Evolutionary conservation across 1,140 invertebrate genomes (phyloP), one percentile per base, ranked within the genome.

Genomic region (Callitettix versicolor): DNA sequence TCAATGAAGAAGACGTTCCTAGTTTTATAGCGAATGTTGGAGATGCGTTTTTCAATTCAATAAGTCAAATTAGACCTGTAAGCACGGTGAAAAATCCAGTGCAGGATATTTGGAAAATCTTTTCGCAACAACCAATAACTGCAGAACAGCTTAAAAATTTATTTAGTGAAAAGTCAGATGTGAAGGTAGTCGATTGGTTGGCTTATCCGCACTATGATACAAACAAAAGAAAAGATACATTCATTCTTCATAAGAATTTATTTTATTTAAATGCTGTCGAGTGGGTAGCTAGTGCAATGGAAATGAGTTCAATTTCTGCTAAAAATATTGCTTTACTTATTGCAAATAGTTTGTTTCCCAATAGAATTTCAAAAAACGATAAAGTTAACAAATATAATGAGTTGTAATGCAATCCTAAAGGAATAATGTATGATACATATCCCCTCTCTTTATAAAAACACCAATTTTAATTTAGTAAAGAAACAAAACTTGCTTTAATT

Each of bases 241-340:
- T 84, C 63, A 67, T 76, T 43, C 60, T 84, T 0, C 65, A 77
- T 58, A 68, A 77, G 49, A 65, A 68, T 7, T 54, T 85, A 21
- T 85, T 79, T 67, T 74, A 84, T 63, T 63, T 81, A 0, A 86
- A 85, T 73, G 76, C 76, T 7, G 80, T 85, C 50, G 83, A 86
- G 67, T 76, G 77, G 73, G 76, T 76, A 11, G 82, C 80, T 1
- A 82, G 80, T 67, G 79, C 82, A 0, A 85, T 86, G 76, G 84
- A 86, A 70, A 85, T 84, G 80, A 79, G 76, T 67, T 72, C 75
- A 15, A 77, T 86, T 53, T 75, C 72, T 43, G 81, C 73, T 1
- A 76, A 75, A 65, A 86, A 86, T 70, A 75, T 79, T 30, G 83
- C 82, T 15, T 67, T 82, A 46, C 67, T 26, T 44, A 44, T 44